Conservation (phyloP, 1,140 invertebrate genomes). For the Schmidtea mediterranea region DNA sequence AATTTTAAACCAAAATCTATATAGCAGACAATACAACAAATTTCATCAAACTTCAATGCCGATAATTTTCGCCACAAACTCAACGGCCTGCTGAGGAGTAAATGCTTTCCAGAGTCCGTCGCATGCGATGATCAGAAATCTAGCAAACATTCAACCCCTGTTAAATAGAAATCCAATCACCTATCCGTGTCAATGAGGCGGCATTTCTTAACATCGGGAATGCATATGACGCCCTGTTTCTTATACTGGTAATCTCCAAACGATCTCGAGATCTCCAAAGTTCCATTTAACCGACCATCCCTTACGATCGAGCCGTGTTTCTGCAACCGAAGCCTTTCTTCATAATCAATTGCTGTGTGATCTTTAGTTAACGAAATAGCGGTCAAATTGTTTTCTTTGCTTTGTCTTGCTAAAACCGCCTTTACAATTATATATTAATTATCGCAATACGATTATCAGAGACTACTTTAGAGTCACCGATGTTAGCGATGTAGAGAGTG, state of each 20-base stretch:
- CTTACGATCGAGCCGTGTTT: conserved; percentile 30
- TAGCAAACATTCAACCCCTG: too few relatives aligned
- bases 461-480: conserved; percentile 30
- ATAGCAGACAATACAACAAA: too few relatives aligned
- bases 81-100: too few relatives aligned
- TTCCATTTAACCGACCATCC: conserved; percentile 30
- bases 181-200: conserved; percentile 26
- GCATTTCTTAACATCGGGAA: conserved; percentile 30
- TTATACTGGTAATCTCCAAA: conserved; percentile 32
- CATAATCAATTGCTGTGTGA: conserved; percentile 28
- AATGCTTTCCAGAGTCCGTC: too few relatives aligned
- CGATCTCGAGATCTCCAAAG: conserved; percentile 31
- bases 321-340: conserved; percentile 31
- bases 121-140: too few relatives aligned
- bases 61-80: too few relatives aligned
- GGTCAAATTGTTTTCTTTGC: conserved; percentile 12
- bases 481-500: conserved; percentile 28
- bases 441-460: background rate
- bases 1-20: too few relatives aligned
- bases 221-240: conserved; percentile 24
- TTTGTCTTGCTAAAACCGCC: conserved; percentile 6
- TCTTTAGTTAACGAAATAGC: conserved; percentile 26
- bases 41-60: too few relatives aligned
- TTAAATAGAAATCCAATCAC: conserved; percentile 14
- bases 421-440: background rate